These are phyloP conservation scores for Lepidurus apus DNA, from an alignment of 1,140 invertebrate species.

Conservation along the genomic window DNA sequence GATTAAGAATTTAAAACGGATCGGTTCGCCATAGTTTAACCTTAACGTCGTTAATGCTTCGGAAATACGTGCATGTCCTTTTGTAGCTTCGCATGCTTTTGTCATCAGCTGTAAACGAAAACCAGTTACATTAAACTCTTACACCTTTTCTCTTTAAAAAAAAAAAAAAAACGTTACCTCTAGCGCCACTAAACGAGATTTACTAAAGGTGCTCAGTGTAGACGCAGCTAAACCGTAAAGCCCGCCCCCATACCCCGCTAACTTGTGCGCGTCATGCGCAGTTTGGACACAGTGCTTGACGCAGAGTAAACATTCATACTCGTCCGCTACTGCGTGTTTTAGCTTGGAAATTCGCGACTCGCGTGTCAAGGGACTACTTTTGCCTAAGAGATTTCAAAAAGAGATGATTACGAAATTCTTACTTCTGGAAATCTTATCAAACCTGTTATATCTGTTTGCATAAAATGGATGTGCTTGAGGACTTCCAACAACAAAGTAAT, in stretches of 20 bases:
- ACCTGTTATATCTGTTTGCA: constrained; percentile 31
- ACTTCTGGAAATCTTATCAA: not conserved
- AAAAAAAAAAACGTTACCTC: not conserved
- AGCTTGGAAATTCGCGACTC: not conserved
- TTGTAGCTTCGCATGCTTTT: constrained; percentile 27
- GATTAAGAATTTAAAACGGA: constrained; percentile 36
- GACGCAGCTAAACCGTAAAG: not conserved
- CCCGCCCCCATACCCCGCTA: not conserved
- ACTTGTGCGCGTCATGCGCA: not conserved
- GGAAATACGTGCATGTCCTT: constrained; percentile 58
- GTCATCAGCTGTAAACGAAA: constrained; percentile 29
- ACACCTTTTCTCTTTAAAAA: not conserved
- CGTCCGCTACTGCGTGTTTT: not conserved
- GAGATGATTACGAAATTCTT: not conserved
- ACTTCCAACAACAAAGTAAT: constrained; percentile 31
- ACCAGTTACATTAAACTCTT: constrained; percentile 16
- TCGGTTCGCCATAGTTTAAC: constrained; percentile 78
- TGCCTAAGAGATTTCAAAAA: not conserved
- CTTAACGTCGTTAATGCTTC: constrained; percentile 84
- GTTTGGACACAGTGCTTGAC: constrained; percentile 1
- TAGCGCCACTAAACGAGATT: not conserved
- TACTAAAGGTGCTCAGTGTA: not conserved
- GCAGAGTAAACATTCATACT: constrained; percentile 5
- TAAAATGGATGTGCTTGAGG: constrained; percentile 29
- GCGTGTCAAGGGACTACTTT: not conserved